Base-by-base conservation (phyloP, 2,113 vertebrate genomes). In the Cyprinus carpio region DNA sequence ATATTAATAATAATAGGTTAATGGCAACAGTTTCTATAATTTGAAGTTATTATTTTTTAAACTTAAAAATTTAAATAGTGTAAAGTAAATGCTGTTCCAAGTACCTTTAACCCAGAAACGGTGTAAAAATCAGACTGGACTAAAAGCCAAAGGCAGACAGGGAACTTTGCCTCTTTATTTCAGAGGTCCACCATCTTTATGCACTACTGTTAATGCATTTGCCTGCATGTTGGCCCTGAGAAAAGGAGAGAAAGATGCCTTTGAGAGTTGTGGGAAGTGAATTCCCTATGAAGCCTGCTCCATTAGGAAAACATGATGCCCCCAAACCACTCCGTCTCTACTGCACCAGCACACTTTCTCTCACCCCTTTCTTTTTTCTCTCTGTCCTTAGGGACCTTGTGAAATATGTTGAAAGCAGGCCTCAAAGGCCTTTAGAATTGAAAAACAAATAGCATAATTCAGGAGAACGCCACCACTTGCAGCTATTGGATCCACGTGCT, bases 371-470 rank as follows among this genome's bases (percentile, higher is more conserved):
- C 46, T 51, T 46, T 54, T 81, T 82, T 82, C 85, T 58, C 87
- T 84, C 90, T 89, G 58, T 78, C 82, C 90, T 89, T 91, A 87
- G 84, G 88, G 89, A 85, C 87, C 88, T 90, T 89, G 83, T 91
- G 87, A 87, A 84, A 87, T 60, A 89, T 90, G 90, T 94, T 92
- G 91, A 92, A 93, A 94, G 92, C 89, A 88, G 82, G 49, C 88
- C 91, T 89, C 40, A 51, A 82, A 90, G 90, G 87, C 88, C 86
- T 92, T 90, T 83, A 89, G 87, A 40, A 89, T 83, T 85, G 83
- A 85, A 88, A 89, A 93, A 91, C 91, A 93, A 93, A 92, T 89
- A 84, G 92, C 93, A 93, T 94, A 93, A 94, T 93, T 93, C 91
- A 93, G 78, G 88, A 94, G 92, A 88, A 82, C 84, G 87, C 67